Percentiles rank a stretch among this genome's conserved stretches.
Evolutionary conservation across 1,140 invertebrate genomes (phyloP).

Genomic region (Sarcophaga peregrina): DNA sequence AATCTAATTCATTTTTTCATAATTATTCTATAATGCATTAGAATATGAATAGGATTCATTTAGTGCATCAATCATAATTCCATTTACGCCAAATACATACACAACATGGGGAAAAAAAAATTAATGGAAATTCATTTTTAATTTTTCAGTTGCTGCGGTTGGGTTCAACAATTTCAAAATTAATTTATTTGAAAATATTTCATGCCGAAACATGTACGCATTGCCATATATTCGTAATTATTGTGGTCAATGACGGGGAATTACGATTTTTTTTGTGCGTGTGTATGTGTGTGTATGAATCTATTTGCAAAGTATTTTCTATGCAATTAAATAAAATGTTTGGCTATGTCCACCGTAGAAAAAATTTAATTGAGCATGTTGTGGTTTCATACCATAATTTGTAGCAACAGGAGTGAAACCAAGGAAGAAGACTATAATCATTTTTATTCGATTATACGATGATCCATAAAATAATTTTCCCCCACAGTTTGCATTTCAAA

Average conservation of each 20-base stretch:
- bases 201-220: background rate
- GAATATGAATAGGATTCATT: no score
- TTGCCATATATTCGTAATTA: background rate
- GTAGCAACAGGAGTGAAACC: background rate
- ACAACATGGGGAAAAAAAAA: no score
- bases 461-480: no score
- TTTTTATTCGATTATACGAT: no score
- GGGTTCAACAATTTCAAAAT: background rate
- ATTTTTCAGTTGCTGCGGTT: background rate
- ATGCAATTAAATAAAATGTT: constrained; percentile 4
- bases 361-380: constrained; percentile 7
- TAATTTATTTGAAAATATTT: background rate
- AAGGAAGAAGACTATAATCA: no score
- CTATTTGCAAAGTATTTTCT: background rate
- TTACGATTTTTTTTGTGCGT: no score
- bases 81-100: no score
- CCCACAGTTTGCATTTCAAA: no score
- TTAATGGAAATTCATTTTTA: no score
- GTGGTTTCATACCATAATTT: background rate
- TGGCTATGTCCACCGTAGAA: background rate
- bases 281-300: background rate
- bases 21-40: no score
- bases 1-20: no score
- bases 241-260: background rate
- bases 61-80: no score